Evolutionary conservation across 2,113 vertebrate species (phyloP), one percentile per base, ranked within the genome.

Genomic region (Rafetus swinhoei): DNA sequence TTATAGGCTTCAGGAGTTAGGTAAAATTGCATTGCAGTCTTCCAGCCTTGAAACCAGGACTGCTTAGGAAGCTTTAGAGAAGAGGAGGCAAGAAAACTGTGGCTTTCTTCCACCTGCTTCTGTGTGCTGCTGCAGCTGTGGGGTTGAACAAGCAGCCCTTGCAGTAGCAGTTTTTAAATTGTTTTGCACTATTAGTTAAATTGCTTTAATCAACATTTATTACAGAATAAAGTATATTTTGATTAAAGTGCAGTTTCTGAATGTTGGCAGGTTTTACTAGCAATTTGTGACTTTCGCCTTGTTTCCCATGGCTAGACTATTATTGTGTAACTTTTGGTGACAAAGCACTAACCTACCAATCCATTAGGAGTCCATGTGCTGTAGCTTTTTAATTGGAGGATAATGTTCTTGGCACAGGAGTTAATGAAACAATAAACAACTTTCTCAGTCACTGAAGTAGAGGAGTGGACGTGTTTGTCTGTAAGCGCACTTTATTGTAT

Each of bases 381-480:
- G 79, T 76, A 89, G 80, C 13, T 60, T 93, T 96, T 89, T 95
- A 94, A 89, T 69, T 82, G 39, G 19, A 88, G 56, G 79, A 88
- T 93, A 94, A 95, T 89, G n/a, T 86, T 79, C 19, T 83, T 3
- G 1, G 90, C 82, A 76, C 11, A 52, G 11, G 18, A 93, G n/a
- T 89, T 95, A 96, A 90, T 89, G 83, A 87, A 94, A 94, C 39
- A 86, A 5, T 94, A 96, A 97, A 93, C 85, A 94, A 52, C 55
- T 52, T 95, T 89, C 65, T 89, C 91, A 45, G 74, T 88, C 87
- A 6, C 27, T 86, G 89, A 94, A 79, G 39, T 53, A 86, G 13
- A 29, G n/a, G 72, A 89, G 55, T 0, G 1, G 62, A 91, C 59
- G 2, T 0, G 0, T 79, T 84, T 54, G 54, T 90, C 85, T 87